Evolutionary conservation across 53 echinoderm and acorn worm species (phyloP).

Genomic region (Zoroaster sp.): DNA sequence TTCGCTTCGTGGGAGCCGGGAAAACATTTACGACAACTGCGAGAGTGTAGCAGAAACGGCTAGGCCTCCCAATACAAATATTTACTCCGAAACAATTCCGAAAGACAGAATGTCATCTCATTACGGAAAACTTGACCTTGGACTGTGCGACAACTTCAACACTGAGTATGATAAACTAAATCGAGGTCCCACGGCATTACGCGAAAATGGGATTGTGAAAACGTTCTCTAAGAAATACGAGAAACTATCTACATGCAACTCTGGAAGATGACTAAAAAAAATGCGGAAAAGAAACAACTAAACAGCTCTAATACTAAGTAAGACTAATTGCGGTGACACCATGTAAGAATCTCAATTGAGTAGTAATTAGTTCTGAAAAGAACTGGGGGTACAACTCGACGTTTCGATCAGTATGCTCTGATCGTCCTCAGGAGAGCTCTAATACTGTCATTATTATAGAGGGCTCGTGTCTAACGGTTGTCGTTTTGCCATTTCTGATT

Average conservation of each 20-base stretch:
- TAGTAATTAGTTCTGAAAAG: too few relatives aligned
- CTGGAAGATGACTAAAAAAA: conserved; percentile 13
- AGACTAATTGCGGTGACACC: too few relatives aligned
- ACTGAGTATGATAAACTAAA: conserved; percentile 32
- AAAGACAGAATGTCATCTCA: not conserved
- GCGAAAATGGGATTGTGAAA: not conserved
- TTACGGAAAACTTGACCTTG: conserved; percentile 19
- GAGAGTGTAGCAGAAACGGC: not conserved
- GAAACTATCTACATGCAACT: not conserved
- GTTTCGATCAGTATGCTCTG: too few relatives aligned
- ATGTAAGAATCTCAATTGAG: too few relatives aligned
- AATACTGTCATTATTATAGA: too few relatives aligned
- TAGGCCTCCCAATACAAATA: not conserved
- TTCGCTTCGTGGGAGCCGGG: conserved; percentile 23
- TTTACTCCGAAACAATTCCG: conserved; percentile 41
- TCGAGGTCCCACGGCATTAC: not conserved
- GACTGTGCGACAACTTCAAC: not conserved
- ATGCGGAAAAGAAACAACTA: too few relatives aligned
- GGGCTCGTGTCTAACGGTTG: too few relatives aligned
- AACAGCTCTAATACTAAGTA: too few relatives aligned
- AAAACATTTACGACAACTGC: conserved; percentile 28
- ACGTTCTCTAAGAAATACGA: conserved; percentile 44
- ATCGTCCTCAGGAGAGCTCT: too few relatives aligned
- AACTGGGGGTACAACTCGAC: too few relatives aligned
- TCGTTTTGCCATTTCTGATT: too few relatives aligned